Percentiles rank a stretch among this genome's conserved stretches.
Evolutionary conservation across 2,888 invertebrate species (phyloP).

Genomic region (Spicauda simplicius): DNA sequence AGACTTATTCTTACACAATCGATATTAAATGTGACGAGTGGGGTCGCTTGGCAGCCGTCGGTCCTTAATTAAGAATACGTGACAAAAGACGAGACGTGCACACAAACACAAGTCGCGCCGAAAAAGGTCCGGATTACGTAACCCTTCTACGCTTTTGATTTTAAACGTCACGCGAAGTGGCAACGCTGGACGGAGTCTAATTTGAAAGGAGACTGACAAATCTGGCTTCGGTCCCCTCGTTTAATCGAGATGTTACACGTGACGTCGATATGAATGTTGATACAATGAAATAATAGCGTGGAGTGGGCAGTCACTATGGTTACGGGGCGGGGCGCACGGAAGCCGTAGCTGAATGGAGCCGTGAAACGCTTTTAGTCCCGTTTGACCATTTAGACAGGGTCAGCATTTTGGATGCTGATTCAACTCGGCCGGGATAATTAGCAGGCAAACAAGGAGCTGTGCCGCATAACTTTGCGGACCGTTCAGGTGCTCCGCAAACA

Average conservation of each 20-base stretch:
- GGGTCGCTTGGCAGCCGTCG: slow-evolving; percentile 73
- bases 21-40: slow-evolving; percentile 77
- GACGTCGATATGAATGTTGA: slow-evolving; percentile 79
- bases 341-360: slow-evolving; percentile 68
- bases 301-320: slow-evolving; percentile 77
- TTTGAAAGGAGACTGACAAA: slow-evolving; percentile 82
- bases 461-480: slow-evolving; percentile 76
- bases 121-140: slow-evolving; percentile 84
- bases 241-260: slow-evolving; percentile 77
- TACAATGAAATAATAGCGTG: slow-evolving; percentile 77
- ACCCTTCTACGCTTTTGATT: slow-evolving; percentile 85
- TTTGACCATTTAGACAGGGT: slow-evolving; percentile 77
- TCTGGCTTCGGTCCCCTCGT: slow-evolving; percentile 82
- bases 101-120: slow-evolving; percentile 75
- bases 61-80: slow-evolving; percentile 85
- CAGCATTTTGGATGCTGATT: slow-evolving; percentile 77
- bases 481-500: slow-evolving; percentile 82
- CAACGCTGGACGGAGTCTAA: slow-evolving; percentile 73
- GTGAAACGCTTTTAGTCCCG: slow-evolving; percentile 73
- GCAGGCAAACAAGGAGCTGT: slow-evolving; percentile 79
- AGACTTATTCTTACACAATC: slow-evolving; percentile 69
- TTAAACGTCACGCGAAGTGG: slow-evolving; percentile 81
- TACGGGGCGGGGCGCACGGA: slow-evolving; percentile 60
- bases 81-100: slow-evolving; percentile 84
- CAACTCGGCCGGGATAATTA: slow-evolving; percentile 76